A percentile compares a stretch with the other conserved stretches of the same genome.
These are phyloP conservation scores for Chesias legatella DNA, from an alignment of 2,888 invertebrate genomes.

Conservation along the genomic window DNA sequence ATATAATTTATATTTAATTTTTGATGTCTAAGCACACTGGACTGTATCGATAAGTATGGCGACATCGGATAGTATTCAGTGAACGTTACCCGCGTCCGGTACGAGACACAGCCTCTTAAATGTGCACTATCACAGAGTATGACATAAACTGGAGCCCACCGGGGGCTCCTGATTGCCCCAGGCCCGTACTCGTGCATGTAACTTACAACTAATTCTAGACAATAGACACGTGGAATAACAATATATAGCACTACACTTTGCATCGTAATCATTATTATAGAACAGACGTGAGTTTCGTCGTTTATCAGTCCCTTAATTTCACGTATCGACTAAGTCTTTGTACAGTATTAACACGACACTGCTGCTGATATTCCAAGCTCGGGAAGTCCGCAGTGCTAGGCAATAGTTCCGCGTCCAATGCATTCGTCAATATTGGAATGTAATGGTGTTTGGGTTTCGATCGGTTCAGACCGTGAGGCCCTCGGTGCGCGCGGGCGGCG, in stretches of 20 bases:
- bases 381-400: conserved; percentile 28
- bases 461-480: conserved; percentile 84
- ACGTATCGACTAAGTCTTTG: conserved; percentile 56
- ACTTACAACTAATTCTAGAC: conserved; percentile 71
- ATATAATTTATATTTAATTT: conserved; percentile 62
- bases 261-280: conserved; percentile 47
- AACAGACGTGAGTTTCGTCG: conserved; percentile 49
- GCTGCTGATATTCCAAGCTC: conserved; percentile 29
- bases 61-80: conserved; percentile 35
- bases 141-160: conserved; percentile 72
- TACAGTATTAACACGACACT: conserved; percentile 63
- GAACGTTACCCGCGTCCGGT: conserved; percentile 37
- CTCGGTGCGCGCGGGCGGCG: conserved; percentile 84
- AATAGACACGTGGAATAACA: conserved; percentile 72
- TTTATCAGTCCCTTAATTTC: conserved; percentile 51
- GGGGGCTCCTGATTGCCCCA: conserved; percentile 74
- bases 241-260: conserved; percentile 68
- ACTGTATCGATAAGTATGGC: conserved; percentile 44
- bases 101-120: conserved; percentile 54
- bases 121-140: conserved; percentile 80
- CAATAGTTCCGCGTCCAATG: conserved; percentile 32
- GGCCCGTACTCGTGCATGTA: conserved; percentile 76
- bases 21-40: conserved; percentile 75
- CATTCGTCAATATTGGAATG: conserved; percentile 51
- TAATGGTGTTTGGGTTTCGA: conserved; percentile 37